Percentiles rank a stretch among this genome's conserved stretches.
phyloP scores from a whole-genome alignment of 2,888 invertebrate species.

The Tachina fera region DNA sequence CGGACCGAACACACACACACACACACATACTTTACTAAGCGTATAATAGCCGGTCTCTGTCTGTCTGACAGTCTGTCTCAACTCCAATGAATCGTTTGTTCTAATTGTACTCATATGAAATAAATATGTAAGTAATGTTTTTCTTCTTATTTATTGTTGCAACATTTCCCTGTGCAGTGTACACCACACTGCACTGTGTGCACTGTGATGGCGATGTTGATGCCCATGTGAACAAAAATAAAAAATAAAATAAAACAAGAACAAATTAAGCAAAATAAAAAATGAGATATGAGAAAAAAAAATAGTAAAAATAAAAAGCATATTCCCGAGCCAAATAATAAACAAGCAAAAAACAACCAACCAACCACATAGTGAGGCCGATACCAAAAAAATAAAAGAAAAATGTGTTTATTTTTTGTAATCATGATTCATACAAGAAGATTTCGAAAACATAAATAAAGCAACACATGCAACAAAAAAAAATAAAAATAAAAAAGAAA shows the following conservation, averaged over 20 bases:
- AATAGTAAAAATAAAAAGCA: background rate
- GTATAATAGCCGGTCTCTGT: background rate
- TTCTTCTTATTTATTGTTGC: constrained; percentile 38
- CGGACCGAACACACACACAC: background rate
- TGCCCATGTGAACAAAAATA: constrained; percentile 22
- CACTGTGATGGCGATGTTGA: constrained; percentile 17
- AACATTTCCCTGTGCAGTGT: constrained; percentile 30
- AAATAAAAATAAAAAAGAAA: constrained; percentile 21
- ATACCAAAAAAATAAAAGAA: constrained; percentile 43
- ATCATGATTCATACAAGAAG: constrained; percentile 56
- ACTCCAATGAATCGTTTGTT: constrained; percentile 44
- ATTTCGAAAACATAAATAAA: constrained; percentile 37
- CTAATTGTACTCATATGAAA: constrained; percentile 62
- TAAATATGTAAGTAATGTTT: constrained; percentile 56
- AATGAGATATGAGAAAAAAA: constrained; percentile 26
- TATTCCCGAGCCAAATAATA: constrained; percentile 41
- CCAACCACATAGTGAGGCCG: constrained; percentile 53
- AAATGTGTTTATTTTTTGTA: constrained; percentile 12
- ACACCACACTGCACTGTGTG: no score
- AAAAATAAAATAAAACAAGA: constrained; percentile 25
- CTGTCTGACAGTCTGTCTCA: background rate
- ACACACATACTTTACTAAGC: background rate
- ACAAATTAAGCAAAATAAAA: constrained; percentile 55
- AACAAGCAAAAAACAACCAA: background rate
- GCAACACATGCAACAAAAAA: constrained; percentile 19